These are phyloP conservation scores for Pelochelys cantorii DNA, from an alignment of 2,797 vertebrate genomes.

Conservation along the genomic window DNA sequence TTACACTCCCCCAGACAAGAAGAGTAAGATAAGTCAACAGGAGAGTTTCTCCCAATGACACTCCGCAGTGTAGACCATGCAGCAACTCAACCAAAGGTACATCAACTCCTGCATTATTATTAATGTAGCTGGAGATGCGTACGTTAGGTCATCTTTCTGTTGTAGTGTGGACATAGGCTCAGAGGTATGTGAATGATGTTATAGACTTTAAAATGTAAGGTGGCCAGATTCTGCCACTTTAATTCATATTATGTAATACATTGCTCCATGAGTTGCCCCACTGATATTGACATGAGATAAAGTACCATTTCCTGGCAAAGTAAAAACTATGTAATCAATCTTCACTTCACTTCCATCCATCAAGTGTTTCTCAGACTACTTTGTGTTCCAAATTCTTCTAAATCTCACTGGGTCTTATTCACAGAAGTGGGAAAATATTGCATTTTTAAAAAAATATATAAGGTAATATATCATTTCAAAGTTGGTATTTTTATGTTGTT, in stretches of 20 bases:
- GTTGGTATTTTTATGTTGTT: neutral
- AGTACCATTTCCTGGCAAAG: neutral
- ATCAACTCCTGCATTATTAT: too few relatives aligned
- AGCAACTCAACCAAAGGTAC: too few relatives aligned
- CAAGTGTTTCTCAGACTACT: neutral
- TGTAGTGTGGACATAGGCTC: too few relatives aligned
- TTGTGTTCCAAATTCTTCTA: neutral
- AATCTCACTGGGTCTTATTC: neutral
- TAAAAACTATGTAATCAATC: neutral
- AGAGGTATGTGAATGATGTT: neutral
- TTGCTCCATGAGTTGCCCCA: neutral
- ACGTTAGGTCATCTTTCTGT: too few relatives aligned
- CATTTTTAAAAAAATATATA: neutral
- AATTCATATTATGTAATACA: neutral
- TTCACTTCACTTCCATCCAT: neutral
- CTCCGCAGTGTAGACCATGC: too few relatives aligned
- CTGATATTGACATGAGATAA: neutral
- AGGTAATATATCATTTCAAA: neutral
- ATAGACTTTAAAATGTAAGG: neutral
- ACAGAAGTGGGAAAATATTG: neutral
- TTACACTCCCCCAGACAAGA: too few relatives aligned
- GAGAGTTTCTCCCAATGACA: too few relatives aligned
- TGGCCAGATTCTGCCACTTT: neutral
- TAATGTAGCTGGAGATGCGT: too few relatives aligned
- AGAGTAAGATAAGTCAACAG: too few relatives aligned